Base-by-base conservation (phyloP, 2,797 vertebrate species). In the Clarias platycephalus region DNA sequence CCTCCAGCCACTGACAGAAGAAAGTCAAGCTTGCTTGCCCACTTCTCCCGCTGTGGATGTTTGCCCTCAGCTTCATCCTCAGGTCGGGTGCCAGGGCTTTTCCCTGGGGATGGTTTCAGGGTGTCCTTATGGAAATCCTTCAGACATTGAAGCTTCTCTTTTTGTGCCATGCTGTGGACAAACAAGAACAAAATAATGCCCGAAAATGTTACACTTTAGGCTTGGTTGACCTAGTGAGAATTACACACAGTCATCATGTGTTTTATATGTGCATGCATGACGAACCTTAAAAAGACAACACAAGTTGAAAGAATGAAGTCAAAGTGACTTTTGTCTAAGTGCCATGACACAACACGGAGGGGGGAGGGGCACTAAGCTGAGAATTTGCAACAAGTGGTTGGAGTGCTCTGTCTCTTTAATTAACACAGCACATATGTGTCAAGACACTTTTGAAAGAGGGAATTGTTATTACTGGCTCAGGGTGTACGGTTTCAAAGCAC, bases 91-190 rank as follows among this genome's bases (percentile, higher is more conserved):
- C 98, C 98, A 0, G 97, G 98, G 87, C 97, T 99, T 93, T 99
- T 99, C 34, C 98, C 98, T 0, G 98, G 98, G 1, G 97, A 99
- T 0, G 97, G 98, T 91, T 99, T 99, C 92, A 99, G 94, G 55
- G 97, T 99, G 94, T 99, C 98, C 93, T 99, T 99, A 88, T 99
- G 98, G 93, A 99, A 99, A 89, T 99, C 98, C 91, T 99, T 99
- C 91, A 99, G 93, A 92, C 96, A 98, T 91, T 98, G 97, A 80
- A 99, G 95, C 88, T 99, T 99, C 92, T 99, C 98, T 90, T 98
- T 99, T 89, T 97, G 97, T 87, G 97, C 96, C 98, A 98, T 99
- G 83, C 94, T 96, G 85, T 64, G n/a, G 8, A 9, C 40, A 44
- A 16, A 13, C 15, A 15, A 85, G 63, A 84, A 81, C 44, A 66